Evolutionary conservation across 2,888 invertebrate species (phyloP), one percentile per base, ranked within the genome.

Genomic region (Drosophila rubida): DNA sequence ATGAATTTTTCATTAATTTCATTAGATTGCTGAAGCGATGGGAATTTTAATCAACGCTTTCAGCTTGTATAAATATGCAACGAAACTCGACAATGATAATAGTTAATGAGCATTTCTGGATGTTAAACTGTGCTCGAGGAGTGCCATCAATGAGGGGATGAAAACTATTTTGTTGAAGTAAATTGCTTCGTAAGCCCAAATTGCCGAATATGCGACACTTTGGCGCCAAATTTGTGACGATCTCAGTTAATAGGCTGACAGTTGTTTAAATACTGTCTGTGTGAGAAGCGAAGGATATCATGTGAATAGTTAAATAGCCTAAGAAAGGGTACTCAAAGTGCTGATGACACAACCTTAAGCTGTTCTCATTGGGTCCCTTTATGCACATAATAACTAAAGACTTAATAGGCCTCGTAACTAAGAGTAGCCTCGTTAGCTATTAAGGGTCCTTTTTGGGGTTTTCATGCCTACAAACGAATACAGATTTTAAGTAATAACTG

Each of bases 1-100:
- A 75, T 84, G 74, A 72, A 87, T 87, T 72, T 84, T 87, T 71
- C 74, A 84, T 84, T 84, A 74, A 81, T 81, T 87, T 73, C 73
- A 68, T 74, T 78, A 78, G 30, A 68, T 69, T 62, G 55, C 53
- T 69, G 27, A 58, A 58, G 51, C 64, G 48, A 49, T 66, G 67
- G 48, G 74, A 73, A 78, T 70, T 69, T 74, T 70, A 80, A 83
- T 80, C 67, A 85, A 69, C 63, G 69, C 69, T 30, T 59, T 14
- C 35, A 42, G 16, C 22, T 14, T 41, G 11, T 51, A 68, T 72
- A 55, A 75, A 75, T 72, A 69, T 72, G 57, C 64, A 61, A 75
- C 39, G 50, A 51, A 74, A 72, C 62, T 69, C 39, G 48, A 64
- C 67, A 78, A 75, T 75, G 72, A 80, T 78, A 68, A 68, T 65